These are phyloP conservation scores for Lasioglossum leucozonium DNA, from an alignment of 2,888 invertebrate genomes.

Conservation along the genomic window DNA sequence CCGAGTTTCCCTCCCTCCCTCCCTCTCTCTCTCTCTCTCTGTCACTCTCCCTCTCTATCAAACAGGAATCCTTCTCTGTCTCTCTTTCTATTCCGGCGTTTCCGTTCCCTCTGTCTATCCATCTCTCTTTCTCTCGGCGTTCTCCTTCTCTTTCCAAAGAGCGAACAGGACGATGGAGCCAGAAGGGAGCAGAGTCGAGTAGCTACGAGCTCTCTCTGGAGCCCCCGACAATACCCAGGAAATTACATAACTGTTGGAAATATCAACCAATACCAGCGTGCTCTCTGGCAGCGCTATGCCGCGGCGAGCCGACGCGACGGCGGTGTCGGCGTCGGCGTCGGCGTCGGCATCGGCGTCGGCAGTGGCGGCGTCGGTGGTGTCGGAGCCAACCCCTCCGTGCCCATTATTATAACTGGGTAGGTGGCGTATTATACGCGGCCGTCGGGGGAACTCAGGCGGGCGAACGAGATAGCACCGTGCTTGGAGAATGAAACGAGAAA, in stretches of 20 bases:
- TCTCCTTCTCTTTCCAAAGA: conserved; percentile 41
- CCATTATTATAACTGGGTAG: conserved; percentile 83
- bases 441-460: conserved; percentile 83
- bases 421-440: conserved; percentile 83
- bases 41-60: neutral
- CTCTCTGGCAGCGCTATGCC: conserved; percentile 62
- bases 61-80: neutral
- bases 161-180: conserved; percentile 50
- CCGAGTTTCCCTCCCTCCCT: neutral
- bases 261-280: conserved; percentile 84
- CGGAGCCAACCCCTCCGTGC: conserved; percentile 73
- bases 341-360: conserved; percentile 30
- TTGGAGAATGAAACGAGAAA: conserved; percentile 84
- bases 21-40: neutral
- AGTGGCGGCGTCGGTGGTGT: conserved; percentile 51
- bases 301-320: conserved; percentile 65
- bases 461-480: conserved; percentile 83
- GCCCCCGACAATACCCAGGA: conserved; percentile 83
- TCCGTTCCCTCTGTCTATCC: neutral
- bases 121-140: conserved; percentile 1
- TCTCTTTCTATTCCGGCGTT: neutral
- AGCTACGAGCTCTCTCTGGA: conserved; percentile 70
- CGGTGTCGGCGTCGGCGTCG: conserved; percentile 48
- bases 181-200: conserved; percentile 46
- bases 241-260: conserved; percentile 85